phyloP scores from a whole-genome alignment of 2,113 vertebrate genomes.

The Cyprinodon brontotheroides region DNA sequence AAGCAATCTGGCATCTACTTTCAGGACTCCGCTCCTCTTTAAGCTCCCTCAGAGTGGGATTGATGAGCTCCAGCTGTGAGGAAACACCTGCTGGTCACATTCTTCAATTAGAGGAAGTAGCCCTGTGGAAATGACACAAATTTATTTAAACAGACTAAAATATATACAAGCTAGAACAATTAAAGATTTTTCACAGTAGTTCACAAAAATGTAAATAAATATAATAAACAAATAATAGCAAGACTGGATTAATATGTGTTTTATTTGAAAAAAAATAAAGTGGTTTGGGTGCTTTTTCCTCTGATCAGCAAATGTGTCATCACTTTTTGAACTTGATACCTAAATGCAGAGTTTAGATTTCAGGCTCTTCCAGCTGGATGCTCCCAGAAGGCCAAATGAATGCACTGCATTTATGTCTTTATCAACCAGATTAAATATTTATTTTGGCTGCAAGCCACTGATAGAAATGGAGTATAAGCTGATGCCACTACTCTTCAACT shows the following conservation, averaged over 20 bases:
- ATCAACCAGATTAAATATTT: not conserved
- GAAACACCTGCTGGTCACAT: no score
- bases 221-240: not conserved
- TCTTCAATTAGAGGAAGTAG: no score
- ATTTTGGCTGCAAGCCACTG: not conserved
- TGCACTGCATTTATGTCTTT: not conserved
- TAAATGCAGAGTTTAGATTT: not conserved
- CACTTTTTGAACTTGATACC: not conserved
- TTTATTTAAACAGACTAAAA: not conserved
- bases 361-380: not conserved
- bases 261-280: not conserved
- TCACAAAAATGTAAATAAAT: not conserved
- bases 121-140: not conserved
- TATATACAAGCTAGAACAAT: no score
- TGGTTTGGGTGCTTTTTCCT: not conserved
- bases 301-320: not conserved
- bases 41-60: no score
- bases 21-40: no score
- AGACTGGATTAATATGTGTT: not conserved
- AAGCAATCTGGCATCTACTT: no score
- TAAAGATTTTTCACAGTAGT: no score
- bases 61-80: no score
- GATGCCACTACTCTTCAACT: not conserved
- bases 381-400: not conserved
- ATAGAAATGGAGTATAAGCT: not conserved